Evolutionary conservation across 1,140 invertebrate genomes (phyloP).

Genomic region (Drosophila parabipectinata): DNA sequence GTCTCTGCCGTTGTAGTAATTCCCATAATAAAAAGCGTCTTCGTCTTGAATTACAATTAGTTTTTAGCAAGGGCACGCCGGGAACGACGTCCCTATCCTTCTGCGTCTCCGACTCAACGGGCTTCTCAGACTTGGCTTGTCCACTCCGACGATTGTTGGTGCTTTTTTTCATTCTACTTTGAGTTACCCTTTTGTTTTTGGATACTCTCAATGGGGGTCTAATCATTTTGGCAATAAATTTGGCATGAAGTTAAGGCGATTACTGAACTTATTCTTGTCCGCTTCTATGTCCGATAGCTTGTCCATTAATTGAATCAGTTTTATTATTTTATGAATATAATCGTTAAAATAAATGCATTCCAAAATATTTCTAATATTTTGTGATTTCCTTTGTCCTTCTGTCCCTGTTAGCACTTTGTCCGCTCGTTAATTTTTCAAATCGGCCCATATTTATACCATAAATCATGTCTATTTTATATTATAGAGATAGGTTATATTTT

Average conservation of each 20-base stretch:
- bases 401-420: no score
- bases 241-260: not conserved
- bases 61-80: constrained; percentile 62
- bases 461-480: no score
- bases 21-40: constrained; percentile 83
- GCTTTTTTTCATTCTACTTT: constrained; percentile 9
- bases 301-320: no score
- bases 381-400: no score
- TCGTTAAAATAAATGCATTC: no score
- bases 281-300: no score
- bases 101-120: not conserved
- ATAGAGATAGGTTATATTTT: no score
- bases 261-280: no score
- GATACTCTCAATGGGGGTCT: not conserved
- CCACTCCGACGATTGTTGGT: constrained; percentile 16
- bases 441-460: no score
- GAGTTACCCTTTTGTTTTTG: constrained; percentile 29
- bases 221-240: not conserved
- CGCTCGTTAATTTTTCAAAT: no score
- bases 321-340: no score
- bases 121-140: constrained; percentile 13
- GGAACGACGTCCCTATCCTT: constrained; percentile 13
- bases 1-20: constrained; percentile 74
- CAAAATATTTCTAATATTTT: no score
- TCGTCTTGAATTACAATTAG: constrained; percentile 84